These are phyloP conservation scores for Cheilosia urbana DNA, from an alignment of 2,888 invertebrate genomes.

Conservation along the genomic window DNA sequence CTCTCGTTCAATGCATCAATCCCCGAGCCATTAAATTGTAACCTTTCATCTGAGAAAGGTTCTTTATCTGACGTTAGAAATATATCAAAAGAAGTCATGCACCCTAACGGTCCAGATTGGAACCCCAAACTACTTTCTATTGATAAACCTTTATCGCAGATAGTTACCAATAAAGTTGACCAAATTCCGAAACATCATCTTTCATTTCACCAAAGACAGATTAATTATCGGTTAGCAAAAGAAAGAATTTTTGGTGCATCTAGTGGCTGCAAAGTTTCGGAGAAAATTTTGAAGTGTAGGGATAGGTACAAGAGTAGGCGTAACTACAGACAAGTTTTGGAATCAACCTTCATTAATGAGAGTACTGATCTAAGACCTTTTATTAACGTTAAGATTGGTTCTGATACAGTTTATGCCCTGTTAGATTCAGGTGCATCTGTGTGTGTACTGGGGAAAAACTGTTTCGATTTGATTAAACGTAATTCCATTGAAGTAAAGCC, in stretches of 20 bases:
- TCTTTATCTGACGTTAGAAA: not conserved
- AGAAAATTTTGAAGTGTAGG: not conserved
- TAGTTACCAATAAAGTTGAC: not conserved
- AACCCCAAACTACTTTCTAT: not conserved
- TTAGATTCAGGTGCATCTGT: not conserved
- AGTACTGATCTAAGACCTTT: slow-evolving; percentile 3
- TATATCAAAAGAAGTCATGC: not conserved
- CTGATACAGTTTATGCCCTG: not conserved
- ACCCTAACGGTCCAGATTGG: not conserved
- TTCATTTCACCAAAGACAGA: slow-evolving; percentile 1
- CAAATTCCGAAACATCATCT: not conserved
- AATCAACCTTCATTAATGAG: not conserved
- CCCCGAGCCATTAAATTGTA: slow-evolving; percentile 3
- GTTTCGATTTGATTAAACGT: not conserved
- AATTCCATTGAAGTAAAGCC: not conserved
- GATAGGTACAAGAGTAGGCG: not conserved
- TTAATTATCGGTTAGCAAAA: not conserved
- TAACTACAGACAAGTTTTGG: not conserved
- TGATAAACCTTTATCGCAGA: not conserved
- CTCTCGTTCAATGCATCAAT: not conserved
- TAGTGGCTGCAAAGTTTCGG: not conserved
- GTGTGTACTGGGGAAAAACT: not conserved
- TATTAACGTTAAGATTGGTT: not conserved
- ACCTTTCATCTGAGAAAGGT: not conserved
- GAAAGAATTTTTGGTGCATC: not conserved